Percentiles rank a stretch among this genome's conserved stretches.
Evolutionary conservation across 2,888 invertebrate species (phyloP).

Genomic region (Syrista parreyssii): DNA sequence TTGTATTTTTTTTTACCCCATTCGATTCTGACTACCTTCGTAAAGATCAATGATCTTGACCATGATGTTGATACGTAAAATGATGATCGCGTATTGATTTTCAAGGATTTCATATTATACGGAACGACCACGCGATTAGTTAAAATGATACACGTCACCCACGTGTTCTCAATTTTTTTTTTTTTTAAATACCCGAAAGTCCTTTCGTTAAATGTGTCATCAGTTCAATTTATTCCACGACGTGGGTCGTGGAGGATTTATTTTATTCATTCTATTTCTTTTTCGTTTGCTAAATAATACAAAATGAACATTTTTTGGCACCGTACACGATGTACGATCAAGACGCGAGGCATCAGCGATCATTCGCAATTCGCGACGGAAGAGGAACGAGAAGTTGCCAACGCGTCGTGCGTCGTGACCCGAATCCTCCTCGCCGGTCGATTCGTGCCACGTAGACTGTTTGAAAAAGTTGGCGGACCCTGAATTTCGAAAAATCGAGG

Average conservation of each 20-base stretch:
- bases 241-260: background rate
- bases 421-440: background rate
- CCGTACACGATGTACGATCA: background rate
- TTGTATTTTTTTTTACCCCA: background rate
- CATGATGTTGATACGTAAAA: background rate
- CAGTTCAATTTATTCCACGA: background rate
- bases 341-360: background rate
- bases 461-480: background rate
- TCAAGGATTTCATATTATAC: background rate
- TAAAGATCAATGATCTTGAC: background rate
- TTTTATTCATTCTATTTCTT: background rate
- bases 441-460: background rate
- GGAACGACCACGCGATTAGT: background rate
- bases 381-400: background rate
- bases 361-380: background rate
- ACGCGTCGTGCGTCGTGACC: background rate
- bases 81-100: background rate
- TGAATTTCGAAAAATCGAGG: background rate
- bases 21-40: background rate
- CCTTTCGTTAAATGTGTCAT: background rate
- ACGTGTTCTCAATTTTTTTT: background rate
- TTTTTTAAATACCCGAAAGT: background rate
- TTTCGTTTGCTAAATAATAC: background rate
- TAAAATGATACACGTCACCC: background rate
- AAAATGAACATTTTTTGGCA: background rate